A percentile compares a stretch with the other conserved stretches of the same genome.
Conservation (phyloP, 2,888 invertebrate genomes). For the Acleris literana region DNA sequence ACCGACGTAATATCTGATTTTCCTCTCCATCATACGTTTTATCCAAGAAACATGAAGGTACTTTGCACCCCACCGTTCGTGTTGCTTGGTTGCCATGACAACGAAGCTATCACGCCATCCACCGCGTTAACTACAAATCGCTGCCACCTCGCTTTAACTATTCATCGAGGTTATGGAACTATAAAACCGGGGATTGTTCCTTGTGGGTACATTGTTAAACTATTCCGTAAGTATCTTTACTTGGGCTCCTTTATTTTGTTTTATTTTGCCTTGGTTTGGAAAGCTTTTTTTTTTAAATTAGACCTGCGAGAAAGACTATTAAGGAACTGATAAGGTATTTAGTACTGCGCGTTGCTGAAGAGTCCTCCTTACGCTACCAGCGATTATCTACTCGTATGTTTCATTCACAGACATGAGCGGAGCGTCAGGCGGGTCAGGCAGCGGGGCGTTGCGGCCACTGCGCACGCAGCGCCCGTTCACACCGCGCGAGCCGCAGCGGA, state of each 20-base stretch:
- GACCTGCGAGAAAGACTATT: too few species aligned
- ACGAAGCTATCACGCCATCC: constrained; percentile 43
- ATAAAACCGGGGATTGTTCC: background rate
- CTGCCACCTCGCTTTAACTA: constrained; percentile 42
- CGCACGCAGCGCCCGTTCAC: constrained; percentile 94
- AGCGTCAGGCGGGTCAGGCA: constrained; percentile 47
- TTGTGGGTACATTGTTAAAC: background rate
- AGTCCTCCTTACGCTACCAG: too few species aligned
- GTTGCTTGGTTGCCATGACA: constrained; percentile 51
- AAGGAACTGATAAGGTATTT: too few species aligned
- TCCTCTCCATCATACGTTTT: background rate
- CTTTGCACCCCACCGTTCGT: constrained; percentile 36
- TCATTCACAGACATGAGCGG: constrained; percentile 60
- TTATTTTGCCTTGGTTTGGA: too few species aligned
- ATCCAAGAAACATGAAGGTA: background rate
- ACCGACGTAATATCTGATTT: too few species aligned
- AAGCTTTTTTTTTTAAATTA: too few species aligned
- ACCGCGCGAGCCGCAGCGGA: constrained; percentile 90
- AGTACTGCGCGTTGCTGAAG: too few species aligned
- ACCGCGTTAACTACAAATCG: constrained; percentile 26
- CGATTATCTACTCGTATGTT: background rate
- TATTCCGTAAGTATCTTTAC: background rate
- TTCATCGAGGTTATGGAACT: constrained; percentile 42
- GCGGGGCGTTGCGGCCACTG: constrained; percentile 81
- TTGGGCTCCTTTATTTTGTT: too few species aligned